phyloP scores from a whole-genome alignment of 64 coral and sea anemone species.

The Stichodactyla mertensii region DNA sequence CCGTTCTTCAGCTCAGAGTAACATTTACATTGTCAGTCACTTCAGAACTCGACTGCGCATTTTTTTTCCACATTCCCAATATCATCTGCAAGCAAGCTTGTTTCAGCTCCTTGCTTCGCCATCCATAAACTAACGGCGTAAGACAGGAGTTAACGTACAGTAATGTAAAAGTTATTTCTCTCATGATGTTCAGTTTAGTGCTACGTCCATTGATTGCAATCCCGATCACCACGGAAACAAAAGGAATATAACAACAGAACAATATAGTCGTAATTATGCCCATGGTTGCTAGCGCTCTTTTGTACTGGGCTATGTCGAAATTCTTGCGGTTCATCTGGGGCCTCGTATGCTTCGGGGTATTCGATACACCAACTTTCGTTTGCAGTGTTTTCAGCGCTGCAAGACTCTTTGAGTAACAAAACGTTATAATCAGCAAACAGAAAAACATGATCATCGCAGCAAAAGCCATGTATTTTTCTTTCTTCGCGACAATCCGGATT shows the following conservation, averaged over 20 bases:
- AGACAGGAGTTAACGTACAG: constrained; percentile 38
- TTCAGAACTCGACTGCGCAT: neutral
- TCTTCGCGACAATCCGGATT: constrained; percentile 8
- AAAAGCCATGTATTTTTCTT: constrained; percentile 24
- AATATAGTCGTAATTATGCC: constrained; percentile 18
- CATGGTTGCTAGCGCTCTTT: neutral
- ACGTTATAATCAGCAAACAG: neutral
- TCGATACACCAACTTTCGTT: neutral
- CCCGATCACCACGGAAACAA: constrained; percentile 20
- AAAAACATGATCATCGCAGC: constrained; percentile 23
- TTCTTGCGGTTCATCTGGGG: neutral
- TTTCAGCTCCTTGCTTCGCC: constrained; percentile 29
- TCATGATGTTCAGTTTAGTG: neutral
- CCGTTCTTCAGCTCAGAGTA: neutral
- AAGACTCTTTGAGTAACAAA: neutral
- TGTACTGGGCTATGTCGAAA: constrained; percentile 14
- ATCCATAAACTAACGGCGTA: constrained; percentile 33
- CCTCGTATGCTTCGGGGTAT: too few species aligned
- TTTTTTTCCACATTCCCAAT: neutral
- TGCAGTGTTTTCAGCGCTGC: constrained; percentile 15
- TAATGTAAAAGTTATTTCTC: constrained; percentile 21
- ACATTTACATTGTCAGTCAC: neutral
- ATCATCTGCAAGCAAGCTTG: constrained; percentile 14
- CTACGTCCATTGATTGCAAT: constrained; percentile 42
- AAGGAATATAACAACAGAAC: constrained; percentile 39